Base-by-base conservation (phyloP, 2,113 vertebrate genomes). In the Mormyrus iriodes region DNA sequence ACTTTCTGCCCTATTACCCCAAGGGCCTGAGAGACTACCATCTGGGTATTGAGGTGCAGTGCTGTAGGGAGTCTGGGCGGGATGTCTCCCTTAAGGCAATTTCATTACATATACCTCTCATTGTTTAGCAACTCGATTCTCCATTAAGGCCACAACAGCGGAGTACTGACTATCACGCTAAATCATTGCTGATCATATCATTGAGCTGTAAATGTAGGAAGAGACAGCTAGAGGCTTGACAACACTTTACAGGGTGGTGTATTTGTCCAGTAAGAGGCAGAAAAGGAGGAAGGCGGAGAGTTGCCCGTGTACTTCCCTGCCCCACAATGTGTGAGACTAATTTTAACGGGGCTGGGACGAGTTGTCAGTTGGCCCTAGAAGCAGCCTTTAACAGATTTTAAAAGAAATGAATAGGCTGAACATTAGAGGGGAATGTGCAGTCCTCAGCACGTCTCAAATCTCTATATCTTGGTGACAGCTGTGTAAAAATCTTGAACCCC, bases 131-230 rank as follows among this genome's bases (percentile, higher is more conserved):
- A 92, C 89, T 82, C 8, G 84, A 87, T 88, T 92, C 73, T 6
- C 88, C 88, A 65, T 84, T 93, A 94, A 95, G 94, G 94, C 94
- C 93, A 94, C 93, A 85, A 92, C 69, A 93, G 17, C 83, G 83
- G 88, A 92, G 85, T 49, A 73, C 42, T n/a, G 42, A 90, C 79
- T 21, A 90, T 85, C 89, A 7, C 55, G 83, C 52, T 84, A 49
- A 48, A 85, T 24, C 85, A 84, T 89, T 90, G 76, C 21, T 86
- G 88, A 84, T 69, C 88, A 48, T 83, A 65, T 51, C 89, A 61
- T 7, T 46, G 83, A 79, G 35, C 31, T 39, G 73, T 91, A 27
- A 90, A 9, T 53, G 27, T 31, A 24, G 42, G 1, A 51, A 35
- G 27, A n/a, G 10, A 69, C 17, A 9, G 4, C 48, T 35, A 61